These are phyloP conservation scores for Aptenodytes patagonicus DNA, from an alignment of 2,113 vertebrate genomes.

Conservation along the genomic window DNA sequence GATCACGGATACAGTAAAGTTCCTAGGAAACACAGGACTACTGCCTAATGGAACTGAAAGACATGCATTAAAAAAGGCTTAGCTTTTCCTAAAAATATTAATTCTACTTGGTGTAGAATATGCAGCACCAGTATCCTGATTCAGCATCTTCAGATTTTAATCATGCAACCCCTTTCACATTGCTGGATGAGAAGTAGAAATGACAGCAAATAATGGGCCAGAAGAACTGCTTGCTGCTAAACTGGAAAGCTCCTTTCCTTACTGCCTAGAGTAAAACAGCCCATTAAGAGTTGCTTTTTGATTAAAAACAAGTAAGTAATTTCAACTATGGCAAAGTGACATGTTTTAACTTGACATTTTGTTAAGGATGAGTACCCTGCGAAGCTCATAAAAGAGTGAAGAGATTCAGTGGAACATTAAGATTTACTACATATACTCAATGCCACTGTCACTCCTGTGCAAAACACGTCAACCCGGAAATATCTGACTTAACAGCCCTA, in stretches of 20 bases:
- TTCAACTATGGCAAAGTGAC: constrained; percentile 66
- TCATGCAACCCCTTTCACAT: not conserved
- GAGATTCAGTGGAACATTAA: constrained; percentile 68
- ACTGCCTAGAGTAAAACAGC: constrained; percentile 66
- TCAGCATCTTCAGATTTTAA: not conserved
- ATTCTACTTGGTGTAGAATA: not conserved
- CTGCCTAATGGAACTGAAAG: not conserved
- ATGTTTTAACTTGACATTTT: constrained; percentile 77
- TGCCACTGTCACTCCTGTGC: constrained; percentile 68
- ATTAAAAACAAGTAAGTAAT: constrained; percentile 71
- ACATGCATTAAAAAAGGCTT: not conserved
- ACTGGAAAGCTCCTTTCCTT: constrained; percentile 31
- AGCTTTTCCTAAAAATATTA: not conserved
- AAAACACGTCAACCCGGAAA: constrained; percentile 72
- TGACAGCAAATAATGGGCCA: constrained; percentile 25
- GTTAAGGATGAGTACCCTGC: constrained; percentile 64
- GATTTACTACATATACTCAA: constrained; percentile 50
- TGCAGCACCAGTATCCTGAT: not conserved
- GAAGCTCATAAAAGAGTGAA: constrained; percentile 70
- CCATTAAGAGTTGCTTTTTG: constrained; percentile 65
- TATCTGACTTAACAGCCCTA: constrained; percentile 68
- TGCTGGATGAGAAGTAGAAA: constrained; percentile 23
- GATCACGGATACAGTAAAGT: not conserved
- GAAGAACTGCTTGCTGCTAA: constrained; percentile 9
- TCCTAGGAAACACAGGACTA: not conserved